A percentile compares a stretch with the other conserved stretches of the same genome.
Evolutionary conservation across 2,888 invertebrate species (phyloP).

Genomic region (Platycheirus rosarum): DNA sequence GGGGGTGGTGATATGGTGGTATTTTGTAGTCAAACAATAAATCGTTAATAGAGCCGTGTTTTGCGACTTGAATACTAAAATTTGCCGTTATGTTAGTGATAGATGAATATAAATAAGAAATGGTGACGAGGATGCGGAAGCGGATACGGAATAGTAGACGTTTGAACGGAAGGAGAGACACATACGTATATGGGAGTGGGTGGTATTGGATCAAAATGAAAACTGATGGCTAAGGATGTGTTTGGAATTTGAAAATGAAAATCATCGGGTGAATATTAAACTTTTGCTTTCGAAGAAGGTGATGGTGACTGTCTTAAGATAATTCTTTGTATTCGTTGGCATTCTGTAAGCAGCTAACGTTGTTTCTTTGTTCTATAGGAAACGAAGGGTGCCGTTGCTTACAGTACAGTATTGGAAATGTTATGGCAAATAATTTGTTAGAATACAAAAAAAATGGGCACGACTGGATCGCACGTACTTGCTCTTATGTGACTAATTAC

Average conservation of each 20-base stretch:
- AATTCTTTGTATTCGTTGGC: slow-evolving; percentile 27
- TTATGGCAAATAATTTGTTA: background rate
- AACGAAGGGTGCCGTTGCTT: slow-evolving; percentile 27
- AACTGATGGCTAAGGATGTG: slow-evolving; percentile 68
- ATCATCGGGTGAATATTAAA: slow-evolving; percentile 26
- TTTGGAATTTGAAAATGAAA: slow-evolving; percentile 52
- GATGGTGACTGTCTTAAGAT: slow-evolving; percentile 33
- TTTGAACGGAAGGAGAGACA: slow-evolving; percentile 24
- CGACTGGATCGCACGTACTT: no score
- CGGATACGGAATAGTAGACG: slow-evolving; percentile 16
- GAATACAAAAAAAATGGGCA: no score
- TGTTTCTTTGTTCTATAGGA: slow-evolving; percentile 25
- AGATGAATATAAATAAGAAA: slow-evolving; percentile 12
- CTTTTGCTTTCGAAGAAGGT: slow-evolving; percentile 20
- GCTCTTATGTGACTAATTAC: no score
- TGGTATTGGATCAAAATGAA: slow-evolving; percentile 65
- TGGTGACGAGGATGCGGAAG: slow-evolving; percentile 17
- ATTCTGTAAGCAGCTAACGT: slow-evolving; percentile 31
- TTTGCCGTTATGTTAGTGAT: slow-evolving; percentile 11
- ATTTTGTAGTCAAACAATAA: slow-evolving; percentile 71
- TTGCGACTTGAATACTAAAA: slow-evolving; percentile 70
- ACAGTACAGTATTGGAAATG: slow-evolving; percentile 4
- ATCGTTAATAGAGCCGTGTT: slow-evolving; percentile 65
- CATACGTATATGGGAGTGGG: background rate
- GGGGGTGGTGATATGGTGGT: slow-evolving; percentile 32